These are phyloP conservation scores for Netelia inedita DNA, from an alignment of 2,888 invertebrate species.

Conservation along the genomic window DNA sequence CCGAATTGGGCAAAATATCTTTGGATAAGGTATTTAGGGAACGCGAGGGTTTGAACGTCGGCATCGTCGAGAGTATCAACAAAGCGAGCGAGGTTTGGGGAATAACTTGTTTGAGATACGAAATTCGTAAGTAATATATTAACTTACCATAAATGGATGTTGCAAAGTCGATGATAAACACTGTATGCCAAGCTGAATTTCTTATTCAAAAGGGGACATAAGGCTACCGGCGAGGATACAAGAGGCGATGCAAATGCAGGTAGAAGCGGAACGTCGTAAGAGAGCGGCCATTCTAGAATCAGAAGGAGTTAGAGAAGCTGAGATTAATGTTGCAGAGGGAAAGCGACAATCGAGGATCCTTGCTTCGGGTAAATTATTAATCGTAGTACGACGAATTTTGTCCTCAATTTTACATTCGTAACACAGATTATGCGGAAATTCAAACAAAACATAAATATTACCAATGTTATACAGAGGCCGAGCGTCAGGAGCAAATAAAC, in stretches of 20 bases:
- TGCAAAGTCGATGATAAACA: too few relatives aligned
- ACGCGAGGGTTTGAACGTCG: slow-evolving; percentile 97
- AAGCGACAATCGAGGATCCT: slow-evolving; percentile 96
- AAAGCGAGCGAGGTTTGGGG: slow-evolving; percentile 99
- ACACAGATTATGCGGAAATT: background rate
- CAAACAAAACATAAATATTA: background rate
- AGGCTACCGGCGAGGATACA: slow-evolving; percentile 96
- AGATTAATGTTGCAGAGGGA: slow-evolving; percentile 99
- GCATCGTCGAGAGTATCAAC: slow-evolving; percentile 98
- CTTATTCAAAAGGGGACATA: slow-evolving; percentile 89
- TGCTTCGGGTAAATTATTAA: slow-evolving; percentile 89
- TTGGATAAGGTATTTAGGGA: slow-evolving; percentile 98
- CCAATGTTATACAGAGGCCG: slow-evolving; percentile 90
- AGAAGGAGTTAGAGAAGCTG: slow-evolving; percentile 95
- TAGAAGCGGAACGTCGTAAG: slow-evolving; percentile 98
- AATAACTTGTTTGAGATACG: slow-evolving; percentile 97
- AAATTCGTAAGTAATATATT: slow-evolving; percentile 91
- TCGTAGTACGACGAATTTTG: background rate
- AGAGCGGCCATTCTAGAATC: slow-evolving; percentile 98
- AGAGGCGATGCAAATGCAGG: slow-evolving; percentile 99
- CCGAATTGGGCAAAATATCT: slow-evolving; percentile 98
- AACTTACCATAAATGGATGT: slow-evolving; percentile 16
- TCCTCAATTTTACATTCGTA: background rate
- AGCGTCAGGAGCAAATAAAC: slow-evolving; percentile 97
- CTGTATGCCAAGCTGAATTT: too few relatives aligned